A percentile compares a stretch with the other conserved stretches of the same genome.
These are phyloP conservation scores for Periplaneta americana DNA, from an alignment of 1,140 invertebrate genomes.

Conservation along the genomic window DNA sequence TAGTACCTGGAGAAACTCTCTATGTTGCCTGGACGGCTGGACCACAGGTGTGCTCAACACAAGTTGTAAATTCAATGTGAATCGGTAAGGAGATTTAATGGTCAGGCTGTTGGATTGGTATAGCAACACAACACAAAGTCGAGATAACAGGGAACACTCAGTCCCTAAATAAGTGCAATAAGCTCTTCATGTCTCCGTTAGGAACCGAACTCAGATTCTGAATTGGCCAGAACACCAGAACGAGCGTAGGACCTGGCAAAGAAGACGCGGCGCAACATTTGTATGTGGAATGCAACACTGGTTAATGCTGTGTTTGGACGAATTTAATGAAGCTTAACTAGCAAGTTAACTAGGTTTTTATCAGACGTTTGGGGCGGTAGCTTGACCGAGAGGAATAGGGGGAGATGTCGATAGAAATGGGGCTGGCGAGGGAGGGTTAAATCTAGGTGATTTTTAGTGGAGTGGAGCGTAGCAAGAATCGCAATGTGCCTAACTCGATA, in stretches of 20 bases:
- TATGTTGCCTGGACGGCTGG: not conserved
- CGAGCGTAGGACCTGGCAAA: too few relatives aligned
- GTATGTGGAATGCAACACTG: conserved; percentile 5
- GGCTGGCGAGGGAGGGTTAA: not conserved
- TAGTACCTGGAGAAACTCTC: too few relatives aligned
- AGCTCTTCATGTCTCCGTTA: too few relatives aligned
- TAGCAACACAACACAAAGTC: too few relatives aligned
- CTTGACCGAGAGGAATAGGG: not conserved
- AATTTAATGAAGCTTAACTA: conserved; percentile 15
- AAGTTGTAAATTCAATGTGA: not conserved
- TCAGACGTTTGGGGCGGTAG: not conserved
- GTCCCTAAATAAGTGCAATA: too few relatives aligned
- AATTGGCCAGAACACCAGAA: too few relatives aligned
- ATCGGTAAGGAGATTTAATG: too few relatives aligned
- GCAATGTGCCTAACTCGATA: not conserved
- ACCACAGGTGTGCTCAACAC: not conserved
- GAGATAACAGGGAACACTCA: too few relatives aligned
- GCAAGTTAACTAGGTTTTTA: conserved; percentile 13
- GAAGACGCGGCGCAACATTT: not conserved
- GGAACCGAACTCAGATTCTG: too few relatives aligned
- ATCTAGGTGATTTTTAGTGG: not conserved
- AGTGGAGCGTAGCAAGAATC: not conserved
- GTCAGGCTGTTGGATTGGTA: too few relatives aligned
- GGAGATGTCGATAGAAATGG: not conserved
- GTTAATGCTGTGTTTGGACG: conserved; percentile 14